Evolutionary conservation across 2,113 vertebrate species (phyloP).

Genomic region (Empidonax alnorum): DNA sequence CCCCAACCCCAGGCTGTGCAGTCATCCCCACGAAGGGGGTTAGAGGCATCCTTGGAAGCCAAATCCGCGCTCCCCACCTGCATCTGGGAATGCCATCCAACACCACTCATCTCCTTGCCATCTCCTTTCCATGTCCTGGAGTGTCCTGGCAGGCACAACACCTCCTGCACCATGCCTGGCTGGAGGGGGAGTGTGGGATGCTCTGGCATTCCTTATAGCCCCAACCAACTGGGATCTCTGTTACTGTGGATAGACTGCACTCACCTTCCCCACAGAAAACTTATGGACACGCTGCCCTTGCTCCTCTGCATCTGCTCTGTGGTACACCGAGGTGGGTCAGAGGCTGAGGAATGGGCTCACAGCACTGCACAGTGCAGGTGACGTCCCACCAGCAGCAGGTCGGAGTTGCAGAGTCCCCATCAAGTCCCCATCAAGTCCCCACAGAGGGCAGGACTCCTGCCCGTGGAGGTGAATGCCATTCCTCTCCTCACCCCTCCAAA

Average conservation of each 20-base stretch:
- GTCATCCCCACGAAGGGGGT: background rate
- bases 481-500: no score
- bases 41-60: background rate
- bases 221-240: no score
- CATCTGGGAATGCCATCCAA: background rate
- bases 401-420: background rate
- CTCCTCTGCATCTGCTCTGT: background rate
- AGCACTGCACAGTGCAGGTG: background rate
- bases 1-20: background rate
- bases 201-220: accelerated
- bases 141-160: background rate
- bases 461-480: background rate
- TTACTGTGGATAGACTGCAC: background rate
- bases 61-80: accelerated
- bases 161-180: background rate
- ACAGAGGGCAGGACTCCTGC: background rate
- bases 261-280: background rate
- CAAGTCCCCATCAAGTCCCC: background rate
- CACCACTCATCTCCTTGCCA: background rate
- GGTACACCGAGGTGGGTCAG: accelerated
- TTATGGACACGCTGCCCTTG: background rate
- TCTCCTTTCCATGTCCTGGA: background rate
- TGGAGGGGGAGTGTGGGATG: background rate
- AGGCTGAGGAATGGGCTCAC: accelerated
- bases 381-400: background rate